Evolutionary conservation across 2,888 invertebrate species (phyloP).

Genomic region (Ophion obscuratus): DNA sequence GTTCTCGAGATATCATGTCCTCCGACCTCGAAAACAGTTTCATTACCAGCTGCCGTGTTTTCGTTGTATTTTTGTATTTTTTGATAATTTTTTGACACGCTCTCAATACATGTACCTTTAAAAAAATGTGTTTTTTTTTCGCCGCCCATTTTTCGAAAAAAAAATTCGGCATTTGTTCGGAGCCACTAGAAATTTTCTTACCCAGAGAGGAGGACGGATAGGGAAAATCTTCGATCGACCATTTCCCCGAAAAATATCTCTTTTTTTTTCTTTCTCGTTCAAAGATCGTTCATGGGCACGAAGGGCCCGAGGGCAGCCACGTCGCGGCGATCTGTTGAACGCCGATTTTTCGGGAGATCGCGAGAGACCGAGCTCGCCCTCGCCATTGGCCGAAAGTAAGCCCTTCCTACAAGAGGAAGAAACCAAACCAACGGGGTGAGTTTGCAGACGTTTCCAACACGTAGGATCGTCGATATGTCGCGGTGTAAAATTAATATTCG

Average conservation of each 20-base stretch:
- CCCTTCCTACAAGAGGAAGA: slow-evolving; percentile 85
- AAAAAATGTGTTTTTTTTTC: no score
- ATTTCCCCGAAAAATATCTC: background rate
- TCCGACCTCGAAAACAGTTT: no score
- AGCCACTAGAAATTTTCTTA: no score
- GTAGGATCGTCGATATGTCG: background rate
- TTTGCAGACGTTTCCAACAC: background rate
- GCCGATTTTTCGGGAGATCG: slow-evolving; percentile 90
- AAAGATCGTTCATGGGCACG: slow-evolving; percentile 95
- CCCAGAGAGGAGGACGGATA: no score
- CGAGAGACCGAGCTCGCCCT: slow-evolving; percentile 90
- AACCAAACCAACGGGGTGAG: slow-evolving; percentile 86
- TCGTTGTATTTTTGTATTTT: no score
- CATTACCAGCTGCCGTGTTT: no score
- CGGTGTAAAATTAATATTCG: background rate
- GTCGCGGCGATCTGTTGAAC: slow-evolving; percentile 91
- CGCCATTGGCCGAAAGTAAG: slow-evolving; percentile 86
- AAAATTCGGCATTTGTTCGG: background rate
- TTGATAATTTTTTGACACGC: no score
- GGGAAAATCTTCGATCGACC: background rate
- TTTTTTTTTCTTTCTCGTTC: slow-evolving; percentile 33
- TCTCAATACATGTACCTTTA: no score
- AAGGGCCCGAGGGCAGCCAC: slow-evolving; percentile 90
- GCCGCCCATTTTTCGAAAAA: no score
- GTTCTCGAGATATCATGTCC: no score